Conservation (phyloP, 1,140 invertebrate genomes). For the Neodiprion fabricii region DNA sequence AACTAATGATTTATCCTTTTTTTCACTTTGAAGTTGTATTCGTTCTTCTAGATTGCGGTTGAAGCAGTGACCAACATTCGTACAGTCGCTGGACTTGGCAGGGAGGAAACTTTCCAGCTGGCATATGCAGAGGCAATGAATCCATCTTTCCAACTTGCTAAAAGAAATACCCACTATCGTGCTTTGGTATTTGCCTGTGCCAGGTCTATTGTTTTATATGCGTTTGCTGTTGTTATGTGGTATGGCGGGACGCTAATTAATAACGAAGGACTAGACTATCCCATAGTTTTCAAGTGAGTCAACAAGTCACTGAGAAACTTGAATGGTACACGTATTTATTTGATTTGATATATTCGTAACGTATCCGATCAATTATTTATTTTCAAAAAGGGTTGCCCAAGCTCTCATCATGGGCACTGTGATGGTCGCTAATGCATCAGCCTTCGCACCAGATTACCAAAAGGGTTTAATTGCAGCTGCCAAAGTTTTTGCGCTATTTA, state of each 20-base stretch:
- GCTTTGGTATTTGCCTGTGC: slow-evolving; percentile 75
- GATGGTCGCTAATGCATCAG: slow-evolving; percentile 75
- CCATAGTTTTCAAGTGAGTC: slow-evolving; percentile 74
- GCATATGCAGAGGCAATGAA: slow-evolving; percentile 66
- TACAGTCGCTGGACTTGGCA: slow-evolving; percentile 78
- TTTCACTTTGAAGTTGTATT: no score
- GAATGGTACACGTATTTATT: no score
- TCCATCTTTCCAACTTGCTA: slow-evolving; percentile 62
- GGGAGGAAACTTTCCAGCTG: slow-evolving; percentile 70
- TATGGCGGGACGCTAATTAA: slow-evolving; percentile 77
- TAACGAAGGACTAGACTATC: slow-evolving; percentile 66
- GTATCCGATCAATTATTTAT: slow-evolving; percentile 14
- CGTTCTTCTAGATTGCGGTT: slow-evolving; percentile 68
- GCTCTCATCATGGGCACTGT: slow-evolving; percentile 78
- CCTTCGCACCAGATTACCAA: slow-evolving; percentile 76
- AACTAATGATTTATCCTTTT: no score
- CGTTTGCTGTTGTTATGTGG: slow-evolving; percentile 75
- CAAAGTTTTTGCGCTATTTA: slow-evolving; percentile 64
- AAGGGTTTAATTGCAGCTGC: slow-evolving; percentile 69
- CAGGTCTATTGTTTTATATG: slow-evolving; percentile 76
- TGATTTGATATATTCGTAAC: no score
- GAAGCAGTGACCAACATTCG: slow-evolving; percentile 82
- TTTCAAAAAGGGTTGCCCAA: slow-evolving; percentile 70
- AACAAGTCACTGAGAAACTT: background rate
- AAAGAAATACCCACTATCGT: slow-evolving; percentile 69